These are phyloP conservation scores for Leptogaster cylindrica DNA, from an alignment of 2,888 invertebrate genomes.

Conservation along the genomic window DNA sequence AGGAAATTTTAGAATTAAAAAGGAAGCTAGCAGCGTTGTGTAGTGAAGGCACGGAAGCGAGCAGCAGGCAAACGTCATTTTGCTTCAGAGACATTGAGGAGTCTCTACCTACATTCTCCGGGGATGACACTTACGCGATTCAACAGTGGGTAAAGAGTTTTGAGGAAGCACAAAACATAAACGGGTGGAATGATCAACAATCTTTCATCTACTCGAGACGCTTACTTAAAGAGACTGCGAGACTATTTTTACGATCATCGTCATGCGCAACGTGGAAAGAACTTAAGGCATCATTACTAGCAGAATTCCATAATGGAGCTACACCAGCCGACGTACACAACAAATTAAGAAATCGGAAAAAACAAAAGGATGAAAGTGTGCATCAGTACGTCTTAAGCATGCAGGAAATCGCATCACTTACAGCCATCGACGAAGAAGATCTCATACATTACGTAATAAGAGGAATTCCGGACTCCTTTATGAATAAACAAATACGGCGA, in stretches of 20 bases:
- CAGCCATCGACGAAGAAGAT: too few species aligned
- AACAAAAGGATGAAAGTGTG: slow-evolving; percentile 30
- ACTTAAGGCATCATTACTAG: slow-evolving; percentile 32
- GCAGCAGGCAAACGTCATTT: background rate
- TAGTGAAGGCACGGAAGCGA: background rate
- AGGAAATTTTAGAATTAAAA: background rate
- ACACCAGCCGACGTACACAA: slow-evolving; percentile 38
- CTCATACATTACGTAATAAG: slow-evolving; percentile 32
- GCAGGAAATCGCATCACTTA: too few species aligned
- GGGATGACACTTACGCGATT: slow-evolving; percentile 44
- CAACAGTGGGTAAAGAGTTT: slow-evolving; percentile 39
- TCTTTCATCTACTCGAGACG: slow-evolving; percentile 39
- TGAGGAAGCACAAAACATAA: slow-evolving; percentile 31
- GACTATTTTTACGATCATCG: slow-evolving; percentile 32
- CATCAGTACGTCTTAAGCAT: too few species aligned
- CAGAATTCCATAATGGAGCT: slow-evolving; percentile 33
- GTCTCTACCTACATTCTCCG: slow-evolving; percentile 40
- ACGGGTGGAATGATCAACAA: slow-evolving; percentile 31
- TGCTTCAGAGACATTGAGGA: slow-evolving; percentile 42
- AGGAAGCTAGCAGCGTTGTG: background rate
- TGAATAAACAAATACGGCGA: slow-evolving; percentile 32
- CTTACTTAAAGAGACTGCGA: slow-evolving; percentile 37
- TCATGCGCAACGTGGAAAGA: slow-evolving; percentile 27
- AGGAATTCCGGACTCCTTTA: slow-evolving; percentile 32
- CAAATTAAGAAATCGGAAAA: slow-evolving; percentile 24